Base-by-base conservation (phyloP, 2,113 vertebrate species). In the Phasianus colchicus region DNA sequence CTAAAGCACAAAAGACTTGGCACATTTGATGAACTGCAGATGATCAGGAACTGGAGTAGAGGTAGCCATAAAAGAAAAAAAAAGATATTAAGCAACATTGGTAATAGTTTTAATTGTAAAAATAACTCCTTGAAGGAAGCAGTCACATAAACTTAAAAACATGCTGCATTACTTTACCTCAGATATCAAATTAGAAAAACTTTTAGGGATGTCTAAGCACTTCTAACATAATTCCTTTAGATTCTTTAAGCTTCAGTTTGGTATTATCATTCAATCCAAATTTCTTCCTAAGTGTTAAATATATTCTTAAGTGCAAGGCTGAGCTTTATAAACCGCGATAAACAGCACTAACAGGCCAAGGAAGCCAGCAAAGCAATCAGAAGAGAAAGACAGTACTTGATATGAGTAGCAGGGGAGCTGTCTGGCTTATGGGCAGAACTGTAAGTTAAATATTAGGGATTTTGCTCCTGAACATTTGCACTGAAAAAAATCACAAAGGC, bases 21-120 rank as follows among this genome's bases (percentile, higher is more conserved):
- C 4, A 1, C 54, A 88, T 24, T 47, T 89, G 64, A 90, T 89
- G 70, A 92, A 91, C 77, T 96, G 40, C 85, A 73, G 61, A 88
- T 66, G 71, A 90, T 47, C 22, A 88, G 69, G 36, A 91, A 61
- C 48, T 71, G 34, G 40, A 92, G 45, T 43, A 66, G 42, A 83
- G 55, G 65, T 76, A 90, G 36, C 43, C 58, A 64, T n/a, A 69
- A 60, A 7, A 32, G 13, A 48, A 48, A 24, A 48, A 24, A 50
- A 50, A 50, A 52, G 9, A 36, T 29, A 90, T 71, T 88, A 82
- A 57, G 64, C 61, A 80, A 84, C 80, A 42, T 72, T 29, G 63
- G 47, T 75, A 84, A 83, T 64, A 93, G 81, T 84, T 82, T 61
- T 50, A 72, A 63, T 73, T 3, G 4, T 69, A 63, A 82, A 81